Percentiles rank a stretch among this genome's conserved stretches.
Conservation (phyloP, 2,888 invertebrate species). For the Ctenicera cuprea region DNA sequence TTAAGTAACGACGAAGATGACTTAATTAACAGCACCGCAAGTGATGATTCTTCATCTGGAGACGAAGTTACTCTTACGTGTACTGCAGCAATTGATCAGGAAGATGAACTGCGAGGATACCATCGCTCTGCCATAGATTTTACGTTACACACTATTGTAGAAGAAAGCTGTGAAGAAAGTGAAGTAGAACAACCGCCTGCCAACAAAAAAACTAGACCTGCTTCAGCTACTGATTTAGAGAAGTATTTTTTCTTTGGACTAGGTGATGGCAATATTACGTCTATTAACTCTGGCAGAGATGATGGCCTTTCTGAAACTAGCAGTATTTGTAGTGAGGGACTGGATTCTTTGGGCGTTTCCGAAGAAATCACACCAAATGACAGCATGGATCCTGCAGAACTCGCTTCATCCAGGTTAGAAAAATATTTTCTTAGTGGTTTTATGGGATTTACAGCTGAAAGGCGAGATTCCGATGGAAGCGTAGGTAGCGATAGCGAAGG, state of each 20-base stretch:
- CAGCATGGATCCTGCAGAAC: slow-evolving; percentile 79
- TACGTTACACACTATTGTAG: slow-evolving; percentile 93
- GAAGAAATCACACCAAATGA: slow-evolving; percentile 70
- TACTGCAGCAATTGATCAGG: slow-evolving; percentile 79
- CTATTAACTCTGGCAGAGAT: slow-evolving; percentile 75
- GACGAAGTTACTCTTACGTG: slow-evolving; percentile 78
- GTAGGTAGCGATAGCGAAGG: slow-evolving; percentile 95
- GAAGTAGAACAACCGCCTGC: slow-evolving; percentile 81
- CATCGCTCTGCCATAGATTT: slow-evolving; percentile 90
- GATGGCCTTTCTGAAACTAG: slow-evolving; percentile 88
- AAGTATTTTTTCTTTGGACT: slow-evolving; percentile 93
- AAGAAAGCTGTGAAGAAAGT: slow-evolving; percentile 96
- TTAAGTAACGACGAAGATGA: slow-evolving; percentile 87
- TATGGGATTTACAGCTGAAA: slow-evolving; percentile 86
- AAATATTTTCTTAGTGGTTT: slow-evolving; percentile 93
- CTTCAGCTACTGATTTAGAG: slow-evolving; percentile 89
- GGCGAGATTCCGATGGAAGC: slow-evolving; percentile 88
- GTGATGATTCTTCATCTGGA: slow-evolving; percentile 81
- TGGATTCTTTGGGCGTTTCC: slow-evolving; percentile 82
- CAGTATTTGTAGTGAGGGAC: slow-evolving; percentile 89
- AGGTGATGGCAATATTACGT: slow-evolving; percentile 80
- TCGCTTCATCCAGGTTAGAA: slow-evolving; percentile 90
- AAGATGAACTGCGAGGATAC: slow-evolving; percentile 89
- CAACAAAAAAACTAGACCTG: slow-evolving; percentile 79
- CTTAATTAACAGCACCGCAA: slow-evolving; percentile 77